Conservation (phyloP, 2,113 vertebrate species). For the Salvelinus alpinus region DNA sequence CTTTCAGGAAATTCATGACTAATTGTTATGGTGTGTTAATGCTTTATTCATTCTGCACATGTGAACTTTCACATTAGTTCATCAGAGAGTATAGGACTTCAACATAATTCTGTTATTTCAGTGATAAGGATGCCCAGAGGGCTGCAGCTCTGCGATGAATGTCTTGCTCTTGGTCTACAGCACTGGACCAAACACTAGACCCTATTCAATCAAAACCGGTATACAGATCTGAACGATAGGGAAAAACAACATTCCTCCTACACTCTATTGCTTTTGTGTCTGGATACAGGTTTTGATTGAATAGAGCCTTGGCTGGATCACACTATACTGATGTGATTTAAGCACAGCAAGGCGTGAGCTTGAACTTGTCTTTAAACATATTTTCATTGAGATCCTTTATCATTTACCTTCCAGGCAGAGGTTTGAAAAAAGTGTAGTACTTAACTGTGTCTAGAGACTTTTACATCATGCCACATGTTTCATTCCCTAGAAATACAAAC, state of each 20-base stretch:
- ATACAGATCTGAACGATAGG: slow-evolving; percentile 69
- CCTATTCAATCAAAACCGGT: slow-evolving; percentile 67
- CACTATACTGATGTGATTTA: too few species aligned
- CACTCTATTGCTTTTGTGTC: slow-evolving; percentile 44
- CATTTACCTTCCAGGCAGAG: slow-evolving; percentile 50
- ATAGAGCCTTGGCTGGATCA: too few species aligned
- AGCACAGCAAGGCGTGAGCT: too few species aligned
- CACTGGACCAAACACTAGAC: slow-evolving; percentile 64
- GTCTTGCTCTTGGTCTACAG: slow-evolving; percentile 54
- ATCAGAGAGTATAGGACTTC: slow-evolving; percentile 45
- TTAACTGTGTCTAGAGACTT: too few species aligned
- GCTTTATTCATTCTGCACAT: not conserved
- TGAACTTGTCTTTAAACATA: too few species aligned
- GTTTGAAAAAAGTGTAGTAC: too few species aligned
- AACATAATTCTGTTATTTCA: slow-evolving; percentile 54
- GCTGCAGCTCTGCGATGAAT: slow-evolving; percentile 56
- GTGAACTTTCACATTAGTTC: slow-evolving; percentile 32
- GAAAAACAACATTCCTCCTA: slow-evolving; percentile 48
- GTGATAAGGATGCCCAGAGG: slow-evolving; percentile 38
- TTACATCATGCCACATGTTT: not conserved
- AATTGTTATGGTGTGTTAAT: not conserved
- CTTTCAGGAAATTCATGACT: slow-evolving; percentile 2
- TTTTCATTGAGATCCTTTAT: too few species aligned
- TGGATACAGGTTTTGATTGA: too few species aligned
- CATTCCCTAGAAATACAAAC: not conserved